phyloP scores from a whole-genome alignment of 2,888 invertebrate genomes.

The Bruchidius siliquastri region DNA sequence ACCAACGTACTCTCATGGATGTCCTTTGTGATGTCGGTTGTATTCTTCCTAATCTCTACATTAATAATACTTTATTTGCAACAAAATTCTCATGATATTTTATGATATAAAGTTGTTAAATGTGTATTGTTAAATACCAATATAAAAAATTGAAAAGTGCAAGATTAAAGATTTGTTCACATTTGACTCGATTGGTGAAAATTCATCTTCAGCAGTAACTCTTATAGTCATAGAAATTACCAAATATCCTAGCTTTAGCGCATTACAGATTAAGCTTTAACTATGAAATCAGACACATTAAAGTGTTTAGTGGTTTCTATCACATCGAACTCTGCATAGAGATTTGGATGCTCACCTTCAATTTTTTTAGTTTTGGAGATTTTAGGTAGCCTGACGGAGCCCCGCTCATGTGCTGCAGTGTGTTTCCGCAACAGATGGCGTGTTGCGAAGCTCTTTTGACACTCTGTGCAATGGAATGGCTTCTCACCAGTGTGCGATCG shows the following conservation, averaged over 20 bases:
- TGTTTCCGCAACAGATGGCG: conserved; percentile 17
- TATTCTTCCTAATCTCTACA: not conserved
- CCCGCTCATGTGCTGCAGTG: not conserved
- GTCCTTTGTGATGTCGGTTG: not conserved
- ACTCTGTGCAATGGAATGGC: conserved; percentile 34
- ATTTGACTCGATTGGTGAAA: too few relatives aligned
- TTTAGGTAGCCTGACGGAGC: not conserved
- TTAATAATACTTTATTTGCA: not conserved
- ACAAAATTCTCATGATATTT: too few relatives aligned
- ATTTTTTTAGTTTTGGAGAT: not conserved
- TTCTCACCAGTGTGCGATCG: conserved; percentile 41
- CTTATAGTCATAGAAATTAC: too few relatives aligned
- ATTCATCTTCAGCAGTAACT: too few relatives aligned
- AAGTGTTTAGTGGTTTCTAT: too few relatives aligned
- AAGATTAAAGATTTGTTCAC: too few relatives aligned
- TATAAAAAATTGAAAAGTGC: too few relatives aligned
- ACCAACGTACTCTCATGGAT: not conserved
- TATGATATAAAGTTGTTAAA: too few relatives aligned
- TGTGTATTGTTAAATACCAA: too few relatives aligned
- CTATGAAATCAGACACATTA: too few relatives aligned
- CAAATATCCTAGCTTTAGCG: too few relatives aligned
- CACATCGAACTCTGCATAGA: not conserved
- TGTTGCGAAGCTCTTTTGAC: conserved; percentile 36
- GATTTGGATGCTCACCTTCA: not conserved
- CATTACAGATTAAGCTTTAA: too few relatives aligned